Evolutionary conservation across 2,797 vertebrate species (phyloP).

Genomic region (Enteromius argenteus): DNA sequence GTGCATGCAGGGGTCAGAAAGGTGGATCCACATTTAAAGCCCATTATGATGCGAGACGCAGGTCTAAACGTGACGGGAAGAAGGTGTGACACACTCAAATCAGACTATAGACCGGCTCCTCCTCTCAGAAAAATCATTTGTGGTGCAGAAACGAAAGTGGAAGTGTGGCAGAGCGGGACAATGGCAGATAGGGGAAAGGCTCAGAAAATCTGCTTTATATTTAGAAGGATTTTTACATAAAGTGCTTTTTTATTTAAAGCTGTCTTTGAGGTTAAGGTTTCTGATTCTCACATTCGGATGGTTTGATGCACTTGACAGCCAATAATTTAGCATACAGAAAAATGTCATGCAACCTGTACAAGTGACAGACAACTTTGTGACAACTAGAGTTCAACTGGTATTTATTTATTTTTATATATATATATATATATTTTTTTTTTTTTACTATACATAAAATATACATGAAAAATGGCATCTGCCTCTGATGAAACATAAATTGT

Average conservation of each 20-base stretch:
- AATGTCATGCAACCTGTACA: too few species aligned
- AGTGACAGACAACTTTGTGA: neutral
- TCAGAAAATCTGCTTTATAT: neutral
- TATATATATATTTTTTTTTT: too few species aligned
- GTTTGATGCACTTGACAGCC: neutral
- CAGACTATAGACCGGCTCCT: neutral
- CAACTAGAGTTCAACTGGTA: neutral
- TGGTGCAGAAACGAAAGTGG: slow-evolving; percentile 22
- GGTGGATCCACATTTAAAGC: neutral
- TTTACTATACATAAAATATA: too few species aligned
- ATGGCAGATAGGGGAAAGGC: neutral
- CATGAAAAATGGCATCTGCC: too few species aligned
- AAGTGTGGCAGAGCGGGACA: neutral
- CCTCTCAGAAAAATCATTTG: neutral
- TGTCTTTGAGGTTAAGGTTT: neutral
- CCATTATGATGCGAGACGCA: neutral
- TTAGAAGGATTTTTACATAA: neutral
- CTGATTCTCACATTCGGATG: neutral
- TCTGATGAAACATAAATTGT: too few species aligned
- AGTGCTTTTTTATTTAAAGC: neutral
- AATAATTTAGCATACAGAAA: neutral
- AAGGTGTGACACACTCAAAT: neutral
- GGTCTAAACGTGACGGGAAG: neutral
- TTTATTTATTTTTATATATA: neutral
- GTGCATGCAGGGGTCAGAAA: neutral